Conservation (phyloP, 2,888 invertebrate genomes). For the Podotricha telesiphe region DNA sequence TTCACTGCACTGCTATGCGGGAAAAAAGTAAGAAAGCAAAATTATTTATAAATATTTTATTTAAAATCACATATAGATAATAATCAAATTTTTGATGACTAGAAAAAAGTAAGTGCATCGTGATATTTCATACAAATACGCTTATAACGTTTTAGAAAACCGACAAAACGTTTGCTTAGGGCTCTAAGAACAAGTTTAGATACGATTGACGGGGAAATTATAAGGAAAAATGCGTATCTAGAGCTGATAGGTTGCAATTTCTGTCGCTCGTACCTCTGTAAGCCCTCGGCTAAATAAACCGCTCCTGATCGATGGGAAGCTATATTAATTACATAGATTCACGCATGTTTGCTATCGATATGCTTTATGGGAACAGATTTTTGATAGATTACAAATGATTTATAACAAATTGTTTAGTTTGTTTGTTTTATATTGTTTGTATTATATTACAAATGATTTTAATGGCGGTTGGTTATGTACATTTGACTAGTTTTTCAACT, state of each 20-base stretch:
- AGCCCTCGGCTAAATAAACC: slow-evolving; percentile 39
- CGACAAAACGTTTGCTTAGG: slow-evolving; percentile 65
- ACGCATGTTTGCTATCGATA: slow-evolving; percentile 29
- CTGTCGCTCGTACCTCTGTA: slow-evolving; percentile 35
- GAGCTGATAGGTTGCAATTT: slow-evolving; percentile 44
- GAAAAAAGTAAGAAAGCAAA: too few species aligned
- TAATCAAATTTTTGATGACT: too few species aligned
- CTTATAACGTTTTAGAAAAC: slow-evolving; percentile 58
- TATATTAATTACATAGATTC: slow-evolving; percentile 28
- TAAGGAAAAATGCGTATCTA: slow-evolving; percentile 59
- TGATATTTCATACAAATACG: slow-evolving; percentile 54
- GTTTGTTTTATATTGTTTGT: too few species aligned
- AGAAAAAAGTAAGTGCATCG: neutral
- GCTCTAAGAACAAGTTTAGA: slow-evolving; percentile 47
- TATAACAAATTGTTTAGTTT: neutral
- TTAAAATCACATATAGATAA: too few species aligned
- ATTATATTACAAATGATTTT: too few species aligned
- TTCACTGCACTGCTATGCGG: too few species aligned
- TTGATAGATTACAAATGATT: slow-evolving; percentile 21
- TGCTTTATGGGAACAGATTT: slow-evolving; percentile 33
- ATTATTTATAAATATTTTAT: too few species aligned
- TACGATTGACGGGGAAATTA: slow-evolving; percentile 55
- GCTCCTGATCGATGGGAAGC: slow-evolving; percentile 28
- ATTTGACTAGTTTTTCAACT: too few species aligned
- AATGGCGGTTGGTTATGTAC: too few species aligned